Conservation (phyloP, 2,113 vertebrate genomes). For the Lontra canadensis region DNA sequence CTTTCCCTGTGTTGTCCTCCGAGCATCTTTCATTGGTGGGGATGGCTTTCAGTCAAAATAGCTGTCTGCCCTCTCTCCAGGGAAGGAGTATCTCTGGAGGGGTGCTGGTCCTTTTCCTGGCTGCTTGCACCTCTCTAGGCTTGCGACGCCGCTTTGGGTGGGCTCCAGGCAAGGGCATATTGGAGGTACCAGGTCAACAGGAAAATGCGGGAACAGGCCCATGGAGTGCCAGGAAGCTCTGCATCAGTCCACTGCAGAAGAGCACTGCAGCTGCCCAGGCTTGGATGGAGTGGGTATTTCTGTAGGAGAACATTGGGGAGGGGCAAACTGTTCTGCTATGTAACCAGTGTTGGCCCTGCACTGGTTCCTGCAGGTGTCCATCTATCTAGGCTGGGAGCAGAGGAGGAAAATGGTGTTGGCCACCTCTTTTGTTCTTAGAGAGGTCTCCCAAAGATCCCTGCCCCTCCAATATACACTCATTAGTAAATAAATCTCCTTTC, state of each 20-base stretch:
- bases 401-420: neutral
- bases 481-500: neutral
- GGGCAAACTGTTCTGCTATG: neutral
- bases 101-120: neutral
- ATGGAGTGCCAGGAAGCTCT: neutral
- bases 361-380: neutral
- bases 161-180: neutral
- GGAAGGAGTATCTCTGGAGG: neutral
- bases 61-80: neutral
- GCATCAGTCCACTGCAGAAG: neutral
- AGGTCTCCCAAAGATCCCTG: neutral
- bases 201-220: neutral
- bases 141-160: neutral
- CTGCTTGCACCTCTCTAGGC: neutral
- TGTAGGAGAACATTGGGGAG: neutral
- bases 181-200: neutral
- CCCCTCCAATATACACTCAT: neutral
- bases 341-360: neutral
- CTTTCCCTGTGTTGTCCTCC: neutral
- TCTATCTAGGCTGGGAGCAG: neutral
- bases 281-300: neutral
- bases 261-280: neutral
- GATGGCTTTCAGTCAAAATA: neutral
- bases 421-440: neutral
- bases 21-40: neutral